Evolutionary conservation across 1,140 invertebrate genomes (phyloP), one percentile per base, ranked within the genome.

Genomic region (Lordiphosa mommai): DNA sequence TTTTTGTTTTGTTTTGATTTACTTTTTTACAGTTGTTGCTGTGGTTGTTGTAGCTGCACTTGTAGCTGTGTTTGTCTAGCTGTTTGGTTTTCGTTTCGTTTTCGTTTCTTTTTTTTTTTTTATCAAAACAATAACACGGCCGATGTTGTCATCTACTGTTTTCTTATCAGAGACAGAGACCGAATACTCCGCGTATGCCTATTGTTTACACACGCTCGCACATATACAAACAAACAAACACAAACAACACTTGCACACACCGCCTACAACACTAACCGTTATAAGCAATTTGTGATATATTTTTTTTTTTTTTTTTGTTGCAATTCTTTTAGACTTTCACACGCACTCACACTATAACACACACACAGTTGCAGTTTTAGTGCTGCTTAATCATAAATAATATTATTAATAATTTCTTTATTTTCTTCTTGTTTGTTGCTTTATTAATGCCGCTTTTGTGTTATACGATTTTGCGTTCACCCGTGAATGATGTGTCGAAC

Each of bases 111-210:
- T 59, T 41, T 38, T 34, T 32, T 13, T 29, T 41, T 20, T 46
- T 65, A 64, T 55, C 61, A 65, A 57, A 52, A 41, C 64, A 27
- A 27, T 27, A 27, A 27, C 23, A 27, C 23, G 23, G 23, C 23
- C 14, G 29, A 17, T 49, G 30, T 34, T 49, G 47, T 49, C 47
- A 49, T 49, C 32, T 49, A 49, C 47, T 67, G 61, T 67, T 55
- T 57, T 37, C 64, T 67, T 67, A 67, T 67, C 64, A 66, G 52
- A 67, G 57, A 47, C 57, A 40, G 41, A 51, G 64, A 58, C n/a
- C n/a, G n/a, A n/a, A n/a, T n/a, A n/a, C 29, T 68, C 34, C 27
- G 34, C n/a, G n/a, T n/a, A n/a, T n/a, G 53, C 38, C 43, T 49
- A 40, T 23, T 57, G 41, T 67, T 67, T 67, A 44, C 47, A 16